Conservation (phyloP, 2,113 vertebrate genomes). For the Hypocryptadius cinnamomeus region DNA sequence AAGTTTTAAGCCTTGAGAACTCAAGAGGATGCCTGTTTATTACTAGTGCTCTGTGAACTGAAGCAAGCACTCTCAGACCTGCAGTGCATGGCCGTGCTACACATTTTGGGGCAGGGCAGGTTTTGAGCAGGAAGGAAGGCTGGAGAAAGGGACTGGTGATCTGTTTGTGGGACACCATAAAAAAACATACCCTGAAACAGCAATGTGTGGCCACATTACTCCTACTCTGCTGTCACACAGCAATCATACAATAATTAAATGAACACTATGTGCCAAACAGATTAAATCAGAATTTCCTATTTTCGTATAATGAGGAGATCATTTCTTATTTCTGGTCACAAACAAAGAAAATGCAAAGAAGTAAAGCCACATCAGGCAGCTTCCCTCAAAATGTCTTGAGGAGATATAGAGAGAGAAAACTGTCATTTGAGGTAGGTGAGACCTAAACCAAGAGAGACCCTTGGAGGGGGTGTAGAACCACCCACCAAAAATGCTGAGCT, state of each 20-base stretch:
- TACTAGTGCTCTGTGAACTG: background rate
- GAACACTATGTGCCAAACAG: background rate
- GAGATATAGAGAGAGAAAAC: background rate
- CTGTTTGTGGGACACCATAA: background rate
- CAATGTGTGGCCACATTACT: background rate
- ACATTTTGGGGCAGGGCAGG: accelerated
- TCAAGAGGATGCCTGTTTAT: background rate
- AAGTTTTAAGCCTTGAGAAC: background rate
- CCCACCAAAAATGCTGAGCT: background rate
- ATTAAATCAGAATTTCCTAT: background rate
- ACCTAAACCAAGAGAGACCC: background rate
- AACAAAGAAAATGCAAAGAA: background rate
- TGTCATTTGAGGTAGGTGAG: background rate
- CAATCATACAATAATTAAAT: background rate
- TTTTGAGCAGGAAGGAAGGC: background rate
- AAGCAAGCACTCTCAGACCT: background rate
- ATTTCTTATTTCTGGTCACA: background rate
- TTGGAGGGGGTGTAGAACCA: background rate
- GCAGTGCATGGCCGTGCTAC: background rate
- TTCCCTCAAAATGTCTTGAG: background rate
- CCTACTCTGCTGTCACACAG: background rate
- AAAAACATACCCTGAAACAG: background rate
- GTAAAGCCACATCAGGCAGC: background rate
- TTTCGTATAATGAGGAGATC: background rate
- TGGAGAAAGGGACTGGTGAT: background rate